Evolutionary conservation across 2,888 invertebrate species (phyloP), one percentile per base, ranked within the genome.

Genomic region (Gibbula magus): DNA sequence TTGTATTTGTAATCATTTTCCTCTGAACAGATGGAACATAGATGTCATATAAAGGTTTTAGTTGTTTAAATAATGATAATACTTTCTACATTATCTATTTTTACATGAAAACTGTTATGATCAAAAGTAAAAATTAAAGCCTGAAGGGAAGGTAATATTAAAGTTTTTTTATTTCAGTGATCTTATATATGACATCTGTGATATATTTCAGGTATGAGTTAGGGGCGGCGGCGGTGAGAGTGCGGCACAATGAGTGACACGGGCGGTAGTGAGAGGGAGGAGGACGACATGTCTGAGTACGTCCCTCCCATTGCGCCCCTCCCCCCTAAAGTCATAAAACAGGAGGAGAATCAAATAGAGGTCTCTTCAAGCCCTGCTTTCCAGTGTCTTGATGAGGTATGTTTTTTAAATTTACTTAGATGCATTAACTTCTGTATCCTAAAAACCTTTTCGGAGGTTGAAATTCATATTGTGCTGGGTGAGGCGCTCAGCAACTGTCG

Each of bases 341-440:
- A 92, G 79, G 92, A 92, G 75, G 92, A 93, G 79, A 91, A 89
- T 79, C 92, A 92, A 80, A 87, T 92, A 32, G 92, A 93, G 82
- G 92, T 93, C 5, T 92, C 92, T 18, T 86, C 92, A 5, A 92
- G 92, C 80, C 93, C 93, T 61, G 93, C 93, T 20, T 93, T 92
- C 81, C 92, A 92, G 84, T 90, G 91, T 84, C 88, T 93, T 18
- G 93, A 93, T 88, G 92, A 92, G 86, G 92, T 92, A 82, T 84
- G 86, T 79, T 39, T 16, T 35, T 76, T 29, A 29, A 25, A 66
- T 5, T 66, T 66, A 54, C 56, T 25, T 16, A 25, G 20, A 56
- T 32, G 18, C n/a, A 61, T 56, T 13, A 53, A 52, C 54, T 25
- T 75, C 52, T 52, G 0, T 10, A 22, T 75, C 10, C 45, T 45